Evolutionary conservation across 2,113 vertebrate genomes (phyloP), one percentile per base, ranked within the genome.

Genomic region (Pseudorhombus dupliciocellatus): DNA sequence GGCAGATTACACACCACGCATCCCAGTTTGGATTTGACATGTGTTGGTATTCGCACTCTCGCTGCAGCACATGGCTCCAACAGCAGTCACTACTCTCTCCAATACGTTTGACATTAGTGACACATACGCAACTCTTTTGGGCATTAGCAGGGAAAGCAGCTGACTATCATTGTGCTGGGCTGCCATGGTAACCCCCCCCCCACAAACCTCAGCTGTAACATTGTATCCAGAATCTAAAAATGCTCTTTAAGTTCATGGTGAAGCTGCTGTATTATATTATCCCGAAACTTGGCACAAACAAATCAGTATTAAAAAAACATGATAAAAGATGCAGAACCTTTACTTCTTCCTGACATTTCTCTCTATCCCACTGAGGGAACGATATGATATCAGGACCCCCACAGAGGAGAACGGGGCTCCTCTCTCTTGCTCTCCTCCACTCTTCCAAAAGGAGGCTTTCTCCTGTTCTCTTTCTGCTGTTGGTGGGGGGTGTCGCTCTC

Each of bases 261-360:
- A 61, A 6, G 10, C 40, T 28, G 42, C 16, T 26, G 48, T 12
- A 8, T 44, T 1, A 1, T 28, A 10, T 69, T 70, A 77, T 31
- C 24, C 15, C 46, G 65, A 31, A 80, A 77, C 40, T 44, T 7
- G 16, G 40, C 15, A 4, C 40, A 5, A 4, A 44, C 40, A 44
- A 76, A 80, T 75, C 73, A 30, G 84, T 71, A 64, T n/a, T 63
- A 57, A 73, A 66, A 70, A 52, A 34, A 66, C 71, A 77, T n/a
- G 48, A 84, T 67, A 70, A 84, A 74, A 79, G 75, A 75, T 60
- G 37, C 25, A 40, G 34, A 60, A 77, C 69, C 75, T 88, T 88
- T 86, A 22, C 53, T 79, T 80, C 67, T 75, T 22, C 51, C 73
- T 86, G 84, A 86, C 88, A 90, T 89, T 91, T 91, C 64, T 84